A percentile compares a stretch with the other conserved stretches of the same genome.
phyloP scores from a whole-genome alignment of 2,888 invertebrate species.

The Tetrapedia diversipes region DNA sequence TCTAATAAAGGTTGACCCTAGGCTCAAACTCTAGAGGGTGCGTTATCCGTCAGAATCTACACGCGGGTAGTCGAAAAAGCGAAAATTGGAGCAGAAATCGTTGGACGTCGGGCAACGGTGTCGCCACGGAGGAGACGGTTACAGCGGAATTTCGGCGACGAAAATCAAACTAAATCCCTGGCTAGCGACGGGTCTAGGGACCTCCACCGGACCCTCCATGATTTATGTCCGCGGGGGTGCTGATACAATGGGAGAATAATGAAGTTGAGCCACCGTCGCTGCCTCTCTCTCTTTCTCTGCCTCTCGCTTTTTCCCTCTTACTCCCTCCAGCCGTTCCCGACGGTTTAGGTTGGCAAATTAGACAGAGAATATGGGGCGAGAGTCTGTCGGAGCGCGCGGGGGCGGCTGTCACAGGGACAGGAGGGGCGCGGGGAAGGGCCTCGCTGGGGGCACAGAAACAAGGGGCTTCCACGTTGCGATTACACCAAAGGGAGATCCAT shows the following conservation, averaged over 20 bases:
- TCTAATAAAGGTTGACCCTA: no score
- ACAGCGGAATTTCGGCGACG: constrained; percentile 67
- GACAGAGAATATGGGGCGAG: constrained; percentile 75
- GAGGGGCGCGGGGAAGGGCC: constrained; percentile 24
- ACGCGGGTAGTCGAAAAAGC: constrained; percentile 57
- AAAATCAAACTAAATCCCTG: constrained; percentile 73
- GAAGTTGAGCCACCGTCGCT: constrained; percentile 77
- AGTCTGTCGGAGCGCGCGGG: constrained; percentile 58
- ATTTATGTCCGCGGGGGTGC: constrained; percentile 77
- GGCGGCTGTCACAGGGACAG: constrained; percentile 39
- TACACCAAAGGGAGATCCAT: constrained; percentile 71
- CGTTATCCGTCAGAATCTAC: constrained; percentile 17
- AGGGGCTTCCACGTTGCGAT: constrained; percentile 71
- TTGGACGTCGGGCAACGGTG: constrained; percentile 14
- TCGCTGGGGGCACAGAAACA: constrained; percentile 65
- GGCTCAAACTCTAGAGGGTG: constrained; percentile 22
- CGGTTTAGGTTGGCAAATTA: constrained; percentile 79
- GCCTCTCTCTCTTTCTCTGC: no score
- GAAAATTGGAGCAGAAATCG: constrained; percentile 66
- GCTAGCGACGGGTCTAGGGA: constrained; percentile 41
- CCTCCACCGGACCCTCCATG: constrained; percentile 71
- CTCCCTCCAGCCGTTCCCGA: constrained; percentile 72
- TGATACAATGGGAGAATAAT: constrained; percentile 82
- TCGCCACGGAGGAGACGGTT: constrained; percentile 40
- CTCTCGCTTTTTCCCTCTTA: no score